Percentiles rank a stretch among this genome's conserved stretches.
Evolutionary conservation across 2,113 vertebrate genomes (phyloP).

Genomic region (Sorex fumeus): DNA sequence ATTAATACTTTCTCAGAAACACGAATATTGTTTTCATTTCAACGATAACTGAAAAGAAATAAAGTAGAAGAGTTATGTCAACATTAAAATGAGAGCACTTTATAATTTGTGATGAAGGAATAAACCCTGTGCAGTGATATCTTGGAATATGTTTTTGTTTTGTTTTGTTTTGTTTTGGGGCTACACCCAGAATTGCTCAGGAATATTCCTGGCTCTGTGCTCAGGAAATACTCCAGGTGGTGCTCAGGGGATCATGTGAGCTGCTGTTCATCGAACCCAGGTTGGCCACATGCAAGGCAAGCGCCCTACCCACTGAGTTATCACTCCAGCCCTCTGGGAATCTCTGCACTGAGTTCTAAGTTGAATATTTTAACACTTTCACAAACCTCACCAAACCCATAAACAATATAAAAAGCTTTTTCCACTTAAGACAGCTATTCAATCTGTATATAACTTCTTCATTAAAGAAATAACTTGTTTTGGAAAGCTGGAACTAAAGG

Average conservation of each 20-base stretch:
- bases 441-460: neutral
- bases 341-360: neutral
- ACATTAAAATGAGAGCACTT: neutral
- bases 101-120: neutral
- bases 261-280: no score
- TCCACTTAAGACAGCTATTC: neutral
- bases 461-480: neutral
- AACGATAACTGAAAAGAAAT: neutral
- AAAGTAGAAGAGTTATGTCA: neutral
- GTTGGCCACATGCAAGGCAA: no score
- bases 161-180: neutral
- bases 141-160: neutral
- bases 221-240: no score
- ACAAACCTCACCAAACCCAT: neutral
- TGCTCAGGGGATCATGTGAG: no score
- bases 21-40: conserved; percentile 18
- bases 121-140: neutral
- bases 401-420: neutral
- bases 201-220: no score
- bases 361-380: neutral
- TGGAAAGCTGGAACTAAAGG: neutral
- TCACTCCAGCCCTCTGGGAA: neutral
- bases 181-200: no score
- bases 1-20: neutral
- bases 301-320: no score